phyloP scores from a whole-genome alignment of 1,140 invertebrate species.

The Nixonia krombeini region DNA sequence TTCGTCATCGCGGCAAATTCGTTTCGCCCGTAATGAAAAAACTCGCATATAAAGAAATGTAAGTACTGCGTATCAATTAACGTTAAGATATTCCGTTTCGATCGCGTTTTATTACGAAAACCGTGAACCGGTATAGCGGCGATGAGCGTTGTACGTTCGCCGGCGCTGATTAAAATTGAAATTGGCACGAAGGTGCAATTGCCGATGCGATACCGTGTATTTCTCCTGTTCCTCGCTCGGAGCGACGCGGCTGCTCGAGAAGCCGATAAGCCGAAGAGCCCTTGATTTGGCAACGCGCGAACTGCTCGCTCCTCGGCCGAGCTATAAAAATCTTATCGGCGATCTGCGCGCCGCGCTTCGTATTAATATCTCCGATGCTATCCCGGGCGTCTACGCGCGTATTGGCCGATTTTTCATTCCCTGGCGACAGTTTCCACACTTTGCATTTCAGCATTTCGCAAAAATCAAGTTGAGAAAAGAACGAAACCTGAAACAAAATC shows the following conservation, averaged over 20 bases:
- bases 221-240: conserved; percentile 26
- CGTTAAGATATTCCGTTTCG: neutral
- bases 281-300: conserved; percentile 50
- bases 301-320: conserved; percentile 39
- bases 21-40: too few species aligned
- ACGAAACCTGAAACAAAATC: too few species aligned
- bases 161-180: conserved; percentile 35
- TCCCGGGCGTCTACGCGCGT: conserved; percentile 43
- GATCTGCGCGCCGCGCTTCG: conserved; percentile 51
- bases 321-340: conserved; percentile 62
- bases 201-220: conserved; percentile 20
- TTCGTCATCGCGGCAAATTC: too few species aligned
- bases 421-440: too few species aligned
- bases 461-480: too few species aligned
- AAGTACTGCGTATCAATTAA: too few species aligned
- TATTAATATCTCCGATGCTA: conserved; percentile 59
- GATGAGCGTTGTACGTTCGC: conserved; percentile 17
- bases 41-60: too few species aligned
- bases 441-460: conserved; percentile 23
- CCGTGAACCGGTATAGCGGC: too few species aligned
- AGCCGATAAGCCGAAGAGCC: conserved; percentile 29
- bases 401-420: too few species aligned
- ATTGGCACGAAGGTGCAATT: conserved; percentile 21
- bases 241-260: conserved; percentile 10
- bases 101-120: conserved; percentile 24